Evolutionary conservation across 2,797 vertebrate genomes (phyloP).

Genomic region (Gymnoscopelus braueri): DNA sequence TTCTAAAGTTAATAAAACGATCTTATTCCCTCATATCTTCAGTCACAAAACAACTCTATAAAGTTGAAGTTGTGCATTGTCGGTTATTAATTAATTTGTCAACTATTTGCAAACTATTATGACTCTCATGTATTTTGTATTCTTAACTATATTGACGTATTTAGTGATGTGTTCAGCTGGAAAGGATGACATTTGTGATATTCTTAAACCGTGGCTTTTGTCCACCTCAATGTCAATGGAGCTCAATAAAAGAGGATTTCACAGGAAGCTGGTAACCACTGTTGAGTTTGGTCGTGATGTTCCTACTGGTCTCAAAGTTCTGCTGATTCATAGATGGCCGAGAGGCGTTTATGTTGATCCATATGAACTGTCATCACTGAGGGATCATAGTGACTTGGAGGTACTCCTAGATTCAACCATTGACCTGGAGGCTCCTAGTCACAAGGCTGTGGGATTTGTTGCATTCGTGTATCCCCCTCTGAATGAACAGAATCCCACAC

Average conservation of each 20-base stretch:
- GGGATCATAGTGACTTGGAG: constrained; percentile 82
- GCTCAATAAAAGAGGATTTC: constrained; percentile 88
- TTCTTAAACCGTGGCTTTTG: constrained; percentile 55
- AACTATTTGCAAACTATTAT: too few relatives aligned
- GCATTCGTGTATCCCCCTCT: constrained; percentile 80
- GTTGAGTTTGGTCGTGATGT: constrained; percentile 71
- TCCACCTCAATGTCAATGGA: constrained; percentile 78
- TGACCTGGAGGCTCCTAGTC: constrained; percentile 90
- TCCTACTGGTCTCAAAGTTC: constrained; percentile 64
- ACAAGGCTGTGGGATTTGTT: constrained; percentile 77
- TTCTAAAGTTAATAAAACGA: too few relatives aligned
- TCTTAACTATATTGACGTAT: constrained; percentile 36
- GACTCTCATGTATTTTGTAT: constrained; percentile 50
- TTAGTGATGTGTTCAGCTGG: constrained; percentile 40
- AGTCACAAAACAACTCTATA: too few relatives aligned
- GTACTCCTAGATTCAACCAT: constrained; percentile 81
- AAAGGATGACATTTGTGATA: constrained; percentile 64
- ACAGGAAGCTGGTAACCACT: constrained; percentile 87
- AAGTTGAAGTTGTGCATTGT: too few relatives aligned
- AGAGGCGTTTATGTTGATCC: constrained; percentile 89
- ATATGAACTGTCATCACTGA: constrained; percentile 86
- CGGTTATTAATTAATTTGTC: not conserved
- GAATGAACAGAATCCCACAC: constrained; percentile 51
- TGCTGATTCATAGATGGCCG: constrained; percentile 82
- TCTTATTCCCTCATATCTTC: too few relatives aligned